phyloP scores from a whole-genome alignment of 2,797 vertebrate genomes.

The Lates japonicus region DNA sequence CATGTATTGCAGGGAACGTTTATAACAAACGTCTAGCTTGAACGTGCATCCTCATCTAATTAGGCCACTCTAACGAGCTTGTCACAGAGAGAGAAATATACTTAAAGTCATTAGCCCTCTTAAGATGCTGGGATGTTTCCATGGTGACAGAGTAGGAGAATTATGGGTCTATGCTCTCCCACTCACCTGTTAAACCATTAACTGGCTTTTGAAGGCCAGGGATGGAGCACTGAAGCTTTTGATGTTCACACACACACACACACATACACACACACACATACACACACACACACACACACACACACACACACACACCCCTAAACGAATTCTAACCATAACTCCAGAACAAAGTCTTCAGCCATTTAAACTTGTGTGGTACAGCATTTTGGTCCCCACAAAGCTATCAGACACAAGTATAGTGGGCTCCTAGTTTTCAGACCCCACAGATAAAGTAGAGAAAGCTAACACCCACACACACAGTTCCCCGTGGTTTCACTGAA shows the following conservation, averaged over 20 bases:
- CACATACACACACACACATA: neutral
- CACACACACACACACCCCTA: neutral
- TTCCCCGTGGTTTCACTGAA: conserved; percentile 6
- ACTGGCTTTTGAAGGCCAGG: conserved; percentile 70
- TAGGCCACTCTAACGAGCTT: conserved; percentile 48
- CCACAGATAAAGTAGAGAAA: neutral
- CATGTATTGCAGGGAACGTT: conserved; percentile 15
- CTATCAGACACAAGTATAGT: too few species aligned
- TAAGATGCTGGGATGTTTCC: conserved; percentile 43
- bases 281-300: neutral
- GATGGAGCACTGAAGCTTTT: conserved; percentile 67
- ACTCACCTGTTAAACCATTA: conserved; percentile 82
- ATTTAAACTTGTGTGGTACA: too few species aligned
- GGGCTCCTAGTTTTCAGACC: too few species aligned
- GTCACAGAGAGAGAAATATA: conserved; percentile 35
- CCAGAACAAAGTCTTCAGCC: too few species aligned
- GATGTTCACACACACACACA: conserved; percentile 51
- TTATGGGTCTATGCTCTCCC: conserved; percentile 61
- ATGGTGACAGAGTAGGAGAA: conserved; percentile 58
- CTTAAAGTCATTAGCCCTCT: conserved; percentile 49
- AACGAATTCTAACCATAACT: too few species aligned
- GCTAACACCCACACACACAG: neutral
- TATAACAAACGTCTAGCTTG: conserved; percentile 22
- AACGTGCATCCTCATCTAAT: conserved; percentile 37
- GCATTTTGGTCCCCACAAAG: too few species aligned